Percentiles rank a stretch among this genome's conserved stretches.
phyloP scores from a whole-genome alignment of 2,797 vertebrate species.

The Anguilla marmorata region DNA sequence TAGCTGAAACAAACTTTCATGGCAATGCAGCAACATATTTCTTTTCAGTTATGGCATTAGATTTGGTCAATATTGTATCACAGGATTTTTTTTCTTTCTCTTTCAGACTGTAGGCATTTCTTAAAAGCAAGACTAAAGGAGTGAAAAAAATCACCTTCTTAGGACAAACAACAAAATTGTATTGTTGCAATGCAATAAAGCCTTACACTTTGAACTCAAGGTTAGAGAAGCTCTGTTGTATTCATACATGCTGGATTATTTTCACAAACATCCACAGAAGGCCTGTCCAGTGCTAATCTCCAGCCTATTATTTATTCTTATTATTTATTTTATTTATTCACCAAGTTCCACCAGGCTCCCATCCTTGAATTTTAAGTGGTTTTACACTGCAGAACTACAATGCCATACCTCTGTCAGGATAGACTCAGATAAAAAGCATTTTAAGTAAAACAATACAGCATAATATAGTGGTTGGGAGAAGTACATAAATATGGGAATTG shows the following conservation, averaged over 20 bases:
- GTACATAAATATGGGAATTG: background rate
- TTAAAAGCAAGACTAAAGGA: background rate
- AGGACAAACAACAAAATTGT: background rate
- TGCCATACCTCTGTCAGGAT: background rate
- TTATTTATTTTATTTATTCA: background rate
- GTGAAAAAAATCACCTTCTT: background rate
- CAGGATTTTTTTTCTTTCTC: background rate
- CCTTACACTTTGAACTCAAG: background rate
- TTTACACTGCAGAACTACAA: background rate
- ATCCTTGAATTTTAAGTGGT: background rate
- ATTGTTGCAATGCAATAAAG: background rate
- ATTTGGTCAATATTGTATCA: too few species aligned
- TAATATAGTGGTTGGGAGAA: background rate
- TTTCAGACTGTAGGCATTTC: background rate
- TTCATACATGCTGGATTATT: background rate
- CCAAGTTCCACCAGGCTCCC: background rate
- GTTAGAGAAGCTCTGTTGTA: background rate
- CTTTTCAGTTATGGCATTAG: too few species aligned
- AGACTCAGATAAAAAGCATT: too few species aligned
- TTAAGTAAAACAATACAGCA: background rate
- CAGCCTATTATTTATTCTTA: background rate
- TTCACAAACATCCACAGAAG: background rate
- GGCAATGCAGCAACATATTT: too few species aligned
- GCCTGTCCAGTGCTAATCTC: background rate
- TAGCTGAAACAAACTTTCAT: too few species aligned